These are phyloP conservation scores for Anguilla marmorata DNA, from an alignment of 2,797 vertebrate genomes.

Conservation along the genomic window DNA sequence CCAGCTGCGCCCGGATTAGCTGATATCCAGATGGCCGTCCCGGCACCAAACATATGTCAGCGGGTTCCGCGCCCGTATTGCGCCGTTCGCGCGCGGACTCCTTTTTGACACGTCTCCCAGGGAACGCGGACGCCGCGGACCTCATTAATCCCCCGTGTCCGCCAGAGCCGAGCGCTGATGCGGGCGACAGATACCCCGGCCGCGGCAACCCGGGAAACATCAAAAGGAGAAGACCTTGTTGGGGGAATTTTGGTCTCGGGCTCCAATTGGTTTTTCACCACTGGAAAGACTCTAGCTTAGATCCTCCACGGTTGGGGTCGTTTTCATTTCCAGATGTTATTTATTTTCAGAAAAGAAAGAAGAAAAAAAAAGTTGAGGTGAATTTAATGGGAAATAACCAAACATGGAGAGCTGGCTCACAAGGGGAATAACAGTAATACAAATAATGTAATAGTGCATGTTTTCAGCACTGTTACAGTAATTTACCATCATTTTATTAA, in stretches of 20 bases:
- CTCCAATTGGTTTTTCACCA: not conserved
- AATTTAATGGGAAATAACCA: not conserved
- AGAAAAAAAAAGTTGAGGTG: not conserved
- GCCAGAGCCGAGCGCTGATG: not conserved
- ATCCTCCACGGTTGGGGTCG: not conserved
- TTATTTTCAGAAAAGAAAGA: not conserved
- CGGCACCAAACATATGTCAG: constrained; percentile 34
- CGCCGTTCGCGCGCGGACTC: constrained; percentile 3
- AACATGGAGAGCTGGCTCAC: not conserved
- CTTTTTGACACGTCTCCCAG: constrained; percentile 28
- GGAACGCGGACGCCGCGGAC: not conserved
- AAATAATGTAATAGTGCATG: not conserved
- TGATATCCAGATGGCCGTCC: constrained; percentile 34
- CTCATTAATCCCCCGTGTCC: constrained; percentile 28
- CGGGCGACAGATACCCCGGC: not conserved
- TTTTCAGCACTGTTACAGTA: not conserved
- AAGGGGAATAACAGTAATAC: not conserved
- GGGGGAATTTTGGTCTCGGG: not conserved
- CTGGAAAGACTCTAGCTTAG: not conserved
- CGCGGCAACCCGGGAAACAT: not conserved
- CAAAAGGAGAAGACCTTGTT: not conserved
- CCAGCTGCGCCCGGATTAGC: constrained; percentile 34
- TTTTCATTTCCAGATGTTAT: not conserved
- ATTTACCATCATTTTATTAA: not conserved
- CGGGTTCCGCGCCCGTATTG: constrained; percentile 27